These are phyloP conservation scores for Fissipunctia ypsillon DNA, from an alignment of 2,888 invertebrate species.

Conservation along the genomic window DNA sequence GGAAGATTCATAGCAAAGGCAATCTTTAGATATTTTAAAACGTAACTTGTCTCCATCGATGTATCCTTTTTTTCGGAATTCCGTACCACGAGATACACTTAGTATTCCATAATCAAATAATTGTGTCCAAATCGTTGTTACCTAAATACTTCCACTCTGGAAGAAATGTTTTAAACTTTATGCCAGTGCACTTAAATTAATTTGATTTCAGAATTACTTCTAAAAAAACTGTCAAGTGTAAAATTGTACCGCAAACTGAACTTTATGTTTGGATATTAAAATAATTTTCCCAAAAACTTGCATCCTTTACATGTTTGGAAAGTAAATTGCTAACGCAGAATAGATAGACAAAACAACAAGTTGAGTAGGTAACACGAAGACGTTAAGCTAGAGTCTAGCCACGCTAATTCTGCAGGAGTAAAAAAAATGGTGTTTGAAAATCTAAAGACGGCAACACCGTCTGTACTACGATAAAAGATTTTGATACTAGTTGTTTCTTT, in stretches of 20 bases:
- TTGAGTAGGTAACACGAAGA: background rate
- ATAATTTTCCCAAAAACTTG: background rate
- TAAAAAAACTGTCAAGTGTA: background rate
- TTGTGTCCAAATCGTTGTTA: background rate
- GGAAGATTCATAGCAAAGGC: background rate
- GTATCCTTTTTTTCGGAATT: background rate
- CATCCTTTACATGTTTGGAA: background rate
- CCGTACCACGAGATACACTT: background rate
- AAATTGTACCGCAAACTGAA: background rate
- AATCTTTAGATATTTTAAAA: background rate
- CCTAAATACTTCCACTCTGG: background rate
- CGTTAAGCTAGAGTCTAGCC: too few relatives aligned
- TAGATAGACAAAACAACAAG: background rate
- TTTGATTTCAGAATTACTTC: background rate
- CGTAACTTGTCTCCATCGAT: background rate
- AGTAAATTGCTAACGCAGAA: background rate
- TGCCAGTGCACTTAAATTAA: background rate
- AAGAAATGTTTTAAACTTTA: background rate
- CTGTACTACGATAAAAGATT: too few relatives aligned
- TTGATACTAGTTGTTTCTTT: too few relatives aligned
- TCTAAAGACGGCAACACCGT: too few relatives aligned
- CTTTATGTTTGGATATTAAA: background rate
- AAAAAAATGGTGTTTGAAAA: too few relatives aligned
- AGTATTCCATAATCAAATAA: background rate
- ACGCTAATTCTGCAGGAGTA: too few relatives aligned